Percentiles rank a stretch among this genome's conserved stretches.
phyloP scores from a whole-genome alignment of 2,797 vertebrate genomes.

The Gymnoscopelus braueri region DNA sequence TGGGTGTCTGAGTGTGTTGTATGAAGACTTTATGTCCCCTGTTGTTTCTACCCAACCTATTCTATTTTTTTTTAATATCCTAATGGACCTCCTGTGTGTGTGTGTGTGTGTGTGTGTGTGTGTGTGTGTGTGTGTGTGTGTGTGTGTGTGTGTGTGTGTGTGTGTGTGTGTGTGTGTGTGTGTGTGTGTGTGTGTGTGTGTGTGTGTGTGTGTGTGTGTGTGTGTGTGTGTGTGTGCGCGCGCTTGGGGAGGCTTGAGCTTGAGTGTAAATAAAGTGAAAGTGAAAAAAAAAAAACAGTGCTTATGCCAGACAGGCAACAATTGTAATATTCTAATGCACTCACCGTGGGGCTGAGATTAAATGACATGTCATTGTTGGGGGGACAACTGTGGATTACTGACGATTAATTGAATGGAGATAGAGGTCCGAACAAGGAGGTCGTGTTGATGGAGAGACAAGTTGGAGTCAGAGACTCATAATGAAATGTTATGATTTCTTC shows the following conservation, averaged over 20 bases:
- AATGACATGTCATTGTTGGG: slow-evolving; percentile 30
- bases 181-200: neutral
- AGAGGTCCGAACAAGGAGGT: slow-evolving; percentile 21
- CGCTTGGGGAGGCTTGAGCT: neutral
- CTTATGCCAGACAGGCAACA: slow-evolving; percentile 8
- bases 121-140: neutral
- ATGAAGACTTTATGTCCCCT: neutral
- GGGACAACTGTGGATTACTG: slow-evolving; percentile 58
- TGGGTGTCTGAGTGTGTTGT: neutral
- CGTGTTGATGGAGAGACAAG: slow-evolving; percentile 11
- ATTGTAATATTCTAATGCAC: slow-evolving; percentile 58
- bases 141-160: slow-evolving; percentile 4
- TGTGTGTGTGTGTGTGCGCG: neutral
- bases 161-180: neutral
- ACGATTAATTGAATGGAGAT: slow-evolving; percentile 58
- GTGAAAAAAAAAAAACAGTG: slow-evolving; percentile 11
- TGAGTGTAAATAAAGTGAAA: slow-evolving; percentile 3
- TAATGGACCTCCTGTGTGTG: slow-evolving; percentile 49
- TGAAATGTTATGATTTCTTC: no score
- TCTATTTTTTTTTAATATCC: slow-evolving; percentile 50
- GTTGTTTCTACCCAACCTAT: neutral
- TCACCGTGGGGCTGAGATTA: slow-evolving; percentile 51
- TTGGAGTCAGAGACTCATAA: no score
- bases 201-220: slow-evolving; percentile 9
- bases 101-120: slow-evolving; percentile 9